Evolutionary conservation across 35 echinoderm and acorn worm genomes (phyloP), one percentile per base, ranked within the genome.

Genomic region (Ophioderma brevispina): DNA sequence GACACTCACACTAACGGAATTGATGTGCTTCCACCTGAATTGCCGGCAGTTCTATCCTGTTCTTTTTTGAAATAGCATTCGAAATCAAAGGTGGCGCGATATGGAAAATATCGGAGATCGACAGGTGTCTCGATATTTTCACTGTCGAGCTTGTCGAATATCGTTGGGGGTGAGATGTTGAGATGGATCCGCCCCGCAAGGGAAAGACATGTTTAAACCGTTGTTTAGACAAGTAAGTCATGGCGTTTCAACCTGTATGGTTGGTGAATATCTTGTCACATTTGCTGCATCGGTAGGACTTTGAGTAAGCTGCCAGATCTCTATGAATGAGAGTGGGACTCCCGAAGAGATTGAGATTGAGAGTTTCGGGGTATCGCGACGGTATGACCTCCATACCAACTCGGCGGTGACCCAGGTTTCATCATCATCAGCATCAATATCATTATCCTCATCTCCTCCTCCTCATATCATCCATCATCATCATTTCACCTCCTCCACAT

Each of bases 191-290:
- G 19, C 76, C 46, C 89, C 89, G 25, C 76, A 78, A 1, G 84
- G 83, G 36, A 95, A n/a, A 80, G 3, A 80, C 38, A 32, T 52
- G 81, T 33, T 83, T 83, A 1, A 83, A n/a, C n/a, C 38, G 33
- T 83, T 83, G 10, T 4, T 40, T 23, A 49, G 39, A 40, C 81
- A 83, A 1, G 81, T 49, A 28, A 52, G 36, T 46, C 28, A 1
- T 0, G 42, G 81, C 23, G 39, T 42, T 6, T 46, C 0, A 13
- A 83, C 39, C 0, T n/a, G 11, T 4, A 31, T 0, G 38, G 81
- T 25, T 0, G 21, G 42, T 42, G 38, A 19, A 0, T 1, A 43
- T 21, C 28, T 70, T 70, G 59, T 70, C 28, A 25, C 59, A 70
- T 30, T 70, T 70, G 59, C 5, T 25, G 23, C 59, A 70, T 1